Evolutionary conservation across 2,888 invertebrate genomes (phyloP), one percentile per base, ranked within the genome.

Genomic region (Calliopum simillimum): DNA sequence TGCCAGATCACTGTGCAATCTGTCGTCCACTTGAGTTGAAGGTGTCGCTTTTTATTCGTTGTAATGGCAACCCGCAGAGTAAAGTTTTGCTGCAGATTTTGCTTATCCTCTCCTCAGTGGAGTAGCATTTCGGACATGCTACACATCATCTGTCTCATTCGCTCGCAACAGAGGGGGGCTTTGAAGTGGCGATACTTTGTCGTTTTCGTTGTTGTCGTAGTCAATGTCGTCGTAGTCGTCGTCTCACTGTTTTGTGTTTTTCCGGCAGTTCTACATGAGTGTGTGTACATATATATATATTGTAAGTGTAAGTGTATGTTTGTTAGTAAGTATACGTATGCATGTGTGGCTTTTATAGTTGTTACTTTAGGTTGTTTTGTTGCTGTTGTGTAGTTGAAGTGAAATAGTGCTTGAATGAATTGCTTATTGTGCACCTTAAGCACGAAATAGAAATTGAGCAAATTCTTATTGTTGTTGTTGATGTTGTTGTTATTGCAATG

Each of bases 361-460:
- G 33, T 59, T 59, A n/a, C 25, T 14, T 47, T 47, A 8, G 59
- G n/a, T 47, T 63, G 41, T 47, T 23, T 62, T 47, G 62, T 47
- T 62, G 43, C 25, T 62, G 23, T 23, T 44, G 25, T 21, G 62
- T 49, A 25, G 23, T 33, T 49, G 65, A 71, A 71, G 72, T 76
- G 72, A 74, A 76, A 74, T 75, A 73, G 74, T 75, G 76, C 74
- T 75, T 73, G 74, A 76, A 74, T 75, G 76, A 76, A 76, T 76
- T 74, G 76, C 74, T 75, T 76, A 75, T 77, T 76, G 76, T 75
- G 72, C 74, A 74, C 75, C 74, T 77, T 75, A 68, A 75, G 71
- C 74, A 73, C 73, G 71, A 74, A 75, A 73, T 71, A 72, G 71
- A 67, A 70, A 74, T 74, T 69, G 73, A 72, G 71, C 72, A 74